phyloP scores from a whole-genome alignment of 2,113 vertebrate species.

The Thomomys bottae region DNA sequence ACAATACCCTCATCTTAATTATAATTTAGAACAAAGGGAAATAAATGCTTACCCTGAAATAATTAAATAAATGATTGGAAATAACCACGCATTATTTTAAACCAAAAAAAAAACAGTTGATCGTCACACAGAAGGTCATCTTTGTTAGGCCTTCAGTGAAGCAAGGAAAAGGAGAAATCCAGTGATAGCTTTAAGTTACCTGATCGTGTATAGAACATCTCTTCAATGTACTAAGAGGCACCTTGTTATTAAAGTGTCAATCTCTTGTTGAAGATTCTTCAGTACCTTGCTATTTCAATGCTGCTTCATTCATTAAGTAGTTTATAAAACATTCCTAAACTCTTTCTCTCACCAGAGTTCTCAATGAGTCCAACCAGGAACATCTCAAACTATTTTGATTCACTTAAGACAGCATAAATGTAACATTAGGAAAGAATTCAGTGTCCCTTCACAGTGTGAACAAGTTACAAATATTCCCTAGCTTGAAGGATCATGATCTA shows the following conservation, averaged over 20 bases:
- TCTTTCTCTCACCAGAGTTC: constrained; percentile 57
- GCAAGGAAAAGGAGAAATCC: constrained; percentile 38
- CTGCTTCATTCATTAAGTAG: constrained; percentile 65
- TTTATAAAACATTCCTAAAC: constrained; percentile 48
- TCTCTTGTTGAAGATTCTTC: constrained; percentile 51
- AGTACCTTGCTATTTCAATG: constrained; percentile 62
- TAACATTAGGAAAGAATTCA: constrained; percentile 47
- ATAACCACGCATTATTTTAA: neutral
- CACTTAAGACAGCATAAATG: constrained; percentile 33
- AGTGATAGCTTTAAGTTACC: constrained; percentile 29
- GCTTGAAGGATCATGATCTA: neutral
- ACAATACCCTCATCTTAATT: constrained; percentile 22
- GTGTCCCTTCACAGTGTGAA: neutral
- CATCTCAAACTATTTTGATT: constrained; percentile 66
- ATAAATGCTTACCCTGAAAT: constrained; percentile 51
- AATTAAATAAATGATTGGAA: constrained; percentile 37
- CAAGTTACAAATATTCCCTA: constrained; percentile 13
- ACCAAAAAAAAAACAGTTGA: neutral
- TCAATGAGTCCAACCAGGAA: constrained; percentile 67
- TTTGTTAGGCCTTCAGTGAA: neutral
- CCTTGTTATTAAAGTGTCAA: constrained; percentile 64
- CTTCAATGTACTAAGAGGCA: constrained; percentile 59
- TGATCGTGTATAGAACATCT: constrained; percentile 38
- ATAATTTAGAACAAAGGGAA: constrained; percentile 63
- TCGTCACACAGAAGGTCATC: neutral